Conservation (phyloP, 2,113 vertebrate species). For the Myanophis thanlyinensis region DNA sequence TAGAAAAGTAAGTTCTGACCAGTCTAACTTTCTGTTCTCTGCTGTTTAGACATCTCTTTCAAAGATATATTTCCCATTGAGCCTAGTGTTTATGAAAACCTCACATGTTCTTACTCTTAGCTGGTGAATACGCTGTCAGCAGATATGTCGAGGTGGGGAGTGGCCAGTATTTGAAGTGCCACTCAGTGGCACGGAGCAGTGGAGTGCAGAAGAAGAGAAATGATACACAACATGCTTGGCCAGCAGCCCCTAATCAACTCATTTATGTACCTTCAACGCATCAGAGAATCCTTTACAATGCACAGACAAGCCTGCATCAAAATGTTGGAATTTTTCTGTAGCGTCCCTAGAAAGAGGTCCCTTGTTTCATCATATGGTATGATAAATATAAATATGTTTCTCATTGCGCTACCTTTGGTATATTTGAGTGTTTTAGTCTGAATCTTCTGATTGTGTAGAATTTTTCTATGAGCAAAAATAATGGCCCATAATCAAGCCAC, state of each 20-base stretch:
- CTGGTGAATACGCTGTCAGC: neutral
- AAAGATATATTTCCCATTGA: slow-evolving; percentile 33
- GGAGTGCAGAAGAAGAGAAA: neutral
- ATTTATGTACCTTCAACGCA: neutral
- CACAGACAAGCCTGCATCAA: neutral
- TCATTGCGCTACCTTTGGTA: neutral
- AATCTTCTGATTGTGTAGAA: neutral
- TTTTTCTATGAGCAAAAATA: neutral
- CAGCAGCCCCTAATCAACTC: neutral
- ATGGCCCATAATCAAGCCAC: neutral
- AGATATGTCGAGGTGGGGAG: slow-evolving; percentile 6
- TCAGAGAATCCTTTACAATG: neutral
- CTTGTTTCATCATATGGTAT: neutral
- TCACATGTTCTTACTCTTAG: slow-evolving; percentile 17
- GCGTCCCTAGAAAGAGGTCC: neutral
- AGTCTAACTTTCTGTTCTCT: neutral
- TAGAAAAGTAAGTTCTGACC: neutral
- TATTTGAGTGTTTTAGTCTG: neutral
- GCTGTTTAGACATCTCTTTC: neutral
- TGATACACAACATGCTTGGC: neutral
- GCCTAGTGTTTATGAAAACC: slow-evolving; percentile 18
- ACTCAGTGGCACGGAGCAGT: slow-evolving; percentile 11
- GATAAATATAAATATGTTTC: neutral
- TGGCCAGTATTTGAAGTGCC: slow-evolving; percentile 25
- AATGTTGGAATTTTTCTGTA: neutral